Conservation (phyloP, 2,888 invertebrate genomes). For the Tenthredo amoena region DNA sequence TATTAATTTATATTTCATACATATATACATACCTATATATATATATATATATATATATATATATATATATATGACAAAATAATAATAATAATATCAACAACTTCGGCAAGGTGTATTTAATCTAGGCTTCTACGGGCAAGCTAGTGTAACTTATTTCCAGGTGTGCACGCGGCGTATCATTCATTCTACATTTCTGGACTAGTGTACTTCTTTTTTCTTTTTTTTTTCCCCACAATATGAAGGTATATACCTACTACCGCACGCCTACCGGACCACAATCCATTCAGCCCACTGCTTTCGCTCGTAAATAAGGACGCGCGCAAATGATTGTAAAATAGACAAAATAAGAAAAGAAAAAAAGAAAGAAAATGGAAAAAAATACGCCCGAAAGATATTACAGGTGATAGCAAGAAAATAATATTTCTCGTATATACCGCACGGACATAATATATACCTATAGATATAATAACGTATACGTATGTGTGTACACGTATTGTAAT, state of each 20-base stretch:
- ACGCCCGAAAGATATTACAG: background rate
- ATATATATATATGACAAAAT: background rate
- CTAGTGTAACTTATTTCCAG: background rate
- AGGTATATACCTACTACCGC: background rate
- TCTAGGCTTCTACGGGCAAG: background rate
- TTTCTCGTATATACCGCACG: background rate
- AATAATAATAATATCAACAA: background rate
- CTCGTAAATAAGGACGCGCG: background rate
- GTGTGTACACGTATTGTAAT: too few relatives aligned
- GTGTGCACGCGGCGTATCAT: conserved; percentile 12
- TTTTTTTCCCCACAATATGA: background rate
- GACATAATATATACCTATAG: background rate
- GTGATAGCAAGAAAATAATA: background rate
- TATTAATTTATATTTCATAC: too few relatives aligned
- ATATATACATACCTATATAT: too few relatives aligned
- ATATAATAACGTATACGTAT: too few relatives aligned
- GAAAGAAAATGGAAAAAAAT: background rate
- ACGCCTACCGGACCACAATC: conserved; percentile 41
- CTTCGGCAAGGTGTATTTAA: background rate
- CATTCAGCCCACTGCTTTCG: conserved; percentile 37
- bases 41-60: background rate
- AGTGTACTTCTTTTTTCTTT: background rate
- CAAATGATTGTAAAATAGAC: background rate
- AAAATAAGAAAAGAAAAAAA: background rate
- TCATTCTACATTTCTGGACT: conserved; percentile 23